Base-by-base conservation (phyloP, 1,140 invertebrate genomes). In the Bathynomus jamesi region DNA sequence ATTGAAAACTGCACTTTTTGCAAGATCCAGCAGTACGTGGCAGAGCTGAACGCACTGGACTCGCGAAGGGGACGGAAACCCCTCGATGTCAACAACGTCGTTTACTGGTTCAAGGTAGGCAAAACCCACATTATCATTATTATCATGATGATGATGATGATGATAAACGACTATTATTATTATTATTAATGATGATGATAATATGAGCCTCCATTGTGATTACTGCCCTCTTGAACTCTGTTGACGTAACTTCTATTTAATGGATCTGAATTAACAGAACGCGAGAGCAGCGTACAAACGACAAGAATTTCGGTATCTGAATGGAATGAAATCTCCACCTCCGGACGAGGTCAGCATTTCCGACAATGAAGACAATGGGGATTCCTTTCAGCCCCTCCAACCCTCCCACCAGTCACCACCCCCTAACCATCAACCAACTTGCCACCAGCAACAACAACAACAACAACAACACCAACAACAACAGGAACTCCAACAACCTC, bases 61-160 rank as follows among this genome's bases (percentile, higher is more conserved):
- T 96, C 94, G 32, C 86, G 96, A 17, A 86, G 92, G 72, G 95
- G 95, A 8, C 85, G 93, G 53, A 96, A 97, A 80, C 94, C 94
- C 0, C 84, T 98, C 27, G 95, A 99, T 82, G 89, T 97, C 0
- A 96, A 96, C 80, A 99, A 99, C 81, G 94, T 99, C 11, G 95
- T 98, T 25, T 98, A 98, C 82, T 98, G 96, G 96, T 98, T 99
- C 81, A 99, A 98, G 70, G 74, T 73, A 24, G 63, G 65, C 30
- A 5, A 11, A 0, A 40, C 32, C 32, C 32, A 7, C 32, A 53
- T 53, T 53, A 53, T 53, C 21, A 53, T 53, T 53, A 53, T 53
- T 53, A 53, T 53, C 21, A 53, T 53, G 13, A 53, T 53, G 13
- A 5, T 53, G 2, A 53, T 53, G 2, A n/a, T n/a, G n/a, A 53